Evolutionary conservation across 1,140 invertebrate genomes (phyloP), one percentile per base, ranked within the genome.

Genomic region (Coenobita brevimanus): DNA sequence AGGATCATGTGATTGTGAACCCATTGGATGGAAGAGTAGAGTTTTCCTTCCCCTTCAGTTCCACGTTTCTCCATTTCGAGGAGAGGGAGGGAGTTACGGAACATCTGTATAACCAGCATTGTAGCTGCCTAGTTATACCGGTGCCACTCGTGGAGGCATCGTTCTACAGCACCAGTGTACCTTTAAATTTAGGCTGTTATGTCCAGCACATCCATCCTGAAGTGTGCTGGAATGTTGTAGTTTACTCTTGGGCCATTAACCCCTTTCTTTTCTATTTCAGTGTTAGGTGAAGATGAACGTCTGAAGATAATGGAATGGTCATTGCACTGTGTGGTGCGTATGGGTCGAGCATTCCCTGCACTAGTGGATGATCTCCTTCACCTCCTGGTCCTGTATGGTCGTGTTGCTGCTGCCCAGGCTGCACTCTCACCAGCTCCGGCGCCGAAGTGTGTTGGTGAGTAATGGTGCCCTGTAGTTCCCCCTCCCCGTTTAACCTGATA

Each of bases 311-410:
- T 98, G 91, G 94, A 96, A 90, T 95, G 96, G 21, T 95, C 97
- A 6, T 92, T 99, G 57, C 96, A 97, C 50, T 96, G 97, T 0
- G 93, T 99, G 33, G 96, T 97, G 1, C 93, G 96, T 57, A 97
- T 99, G 89, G 97, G 97, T 91, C 94, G 96, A 89, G 97, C 97
- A 0, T 99, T 99, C 93, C 98, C 98, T 33, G 97, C 97, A 1
- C 93, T 99, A 2, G 95, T 96, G 43, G 97, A 99, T 89, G 98
- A 99, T 91, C 96, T 97, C 8, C 95, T 97, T 0, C 95, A 95
- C 27, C 93, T 99, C 15, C 92, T 99, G 50, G 94, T 97, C 91
- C 97, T 98, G 92, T 93, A 98, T 36, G 97, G 96, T 8, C 94
- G 96, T 90, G 96, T 98, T 75, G 96, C 96, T 89, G 94, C 96